Percentiles rank a stretch among this genome's conserved stretches.
Conservation (phyloP, 1,140 invertebrate species). For the Dryas iulia region DNA sequence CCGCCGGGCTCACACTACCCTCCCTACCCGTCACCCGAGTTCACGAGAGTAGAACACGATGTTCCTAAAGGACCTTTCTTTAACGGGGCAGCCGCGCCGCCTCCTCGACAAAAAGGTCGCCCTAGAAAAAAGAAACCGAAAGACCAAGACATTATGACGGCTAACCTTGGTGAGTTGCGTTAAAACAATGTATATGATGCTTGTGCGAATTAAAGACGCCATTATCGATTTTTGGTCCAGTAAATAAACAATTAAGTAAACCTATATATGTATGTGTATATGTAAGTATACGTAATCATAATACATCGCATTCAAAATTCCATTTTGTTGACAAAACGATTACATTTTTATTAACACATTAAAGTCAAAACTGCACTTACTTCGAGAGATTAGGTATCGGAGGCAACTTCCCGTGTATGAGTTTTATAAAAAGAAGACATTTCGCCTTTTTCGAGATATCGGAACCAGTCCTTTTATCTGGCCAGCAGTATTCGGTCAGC, state of each 20-base stretch:
- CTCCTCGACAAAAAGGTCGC: slow-evolving; percentile 93
- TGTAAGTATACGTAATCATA: background rate
- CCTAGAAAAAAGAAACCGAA: slow-evolving; percentile 95
- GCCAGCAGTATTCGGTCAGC: slow-evolving; percentile 44
- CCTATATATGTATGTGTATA: background rate
- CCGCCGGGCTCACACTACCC: slow-evolving; percentile 80
- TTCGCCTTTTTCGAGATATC: slow-evolving; percentile 62
- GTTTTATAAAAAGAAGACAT: slow-evolving; percentile 60
- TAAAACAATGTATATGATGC: background rate
- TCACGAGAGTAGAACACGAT: slow-evolving; percentile 80
- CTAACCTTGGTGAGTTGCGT: slow-evolving; percentile 87
- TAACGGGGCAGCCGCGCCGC: slow-evolving; percentile 77
- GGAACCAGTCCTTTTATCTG: slow-evolving; percentile 73
- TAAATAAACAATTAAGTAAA: background rate
- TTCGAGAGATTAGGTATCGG: slow-evolving; percentile 65
- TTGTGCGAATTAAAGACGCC: background rate
- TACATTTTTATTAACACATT: slow-evolving; percentile 79
- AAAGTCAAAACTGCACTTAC: slow-evolving; percentile 77
- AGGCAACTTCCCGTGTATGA: slow-evolving; percentile 66
- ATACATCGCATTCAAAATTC: slow-evolving; percentile 2
- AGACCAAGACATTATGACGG: slow-evolving; percentile 91
- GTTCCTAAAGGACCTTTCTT: slow-evolving; percentile 88
- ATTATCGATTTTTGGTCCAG: background rate
- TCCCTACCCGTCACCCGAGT: slow-evolving; percentile 77
- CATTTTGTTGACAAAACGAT: slow-evolving; percentile 70